Evolutionary conservation across 2,888 invertebrate genomes (phyloP).

Genomic region (Euplexia lucipara): DNA sequence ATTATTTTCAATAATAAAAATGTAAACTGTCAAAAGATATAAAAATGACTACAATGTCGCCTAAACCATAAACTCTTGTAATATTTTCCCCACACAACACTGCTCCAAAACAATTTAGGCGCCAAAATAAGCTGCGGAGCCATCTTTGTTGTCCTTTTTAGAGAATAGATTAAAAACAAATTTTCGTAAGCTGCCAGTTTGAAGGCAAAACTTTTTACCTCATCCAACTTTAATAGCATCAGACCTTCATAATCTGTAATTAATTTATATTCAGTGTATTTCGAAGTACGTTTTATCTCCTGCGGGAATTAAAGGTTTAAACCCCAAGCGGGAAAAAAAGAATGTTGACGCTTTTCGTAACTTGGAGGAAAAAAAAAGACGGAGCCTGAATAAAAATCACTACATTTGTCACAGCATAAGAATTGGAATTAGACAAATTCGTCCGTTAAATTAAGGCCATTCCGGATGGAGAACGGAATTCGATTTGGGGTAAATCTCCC

Average conservation of each 20-base stretch:
- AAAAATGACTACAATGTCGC: too few species aligned
- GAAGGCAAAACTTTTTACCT: slow-evolving; percentile 56
- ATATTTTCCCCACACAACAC: not conserved
- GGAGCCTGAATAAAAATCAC: slow-evolving; percentile 86
- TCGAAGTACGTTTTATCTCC: slow-evolving; percentile 59
- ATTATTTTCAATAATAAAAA: too few species aligned
- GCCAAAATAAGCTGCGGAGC: slow-evolving; percentile 14
- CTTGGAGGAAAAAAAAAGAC: slow-evolving; percentile 70
- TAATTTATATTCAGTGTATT: slow-evolving; percentile 67
- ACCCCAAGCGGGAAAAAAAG: slow-evolving; percentile 59
- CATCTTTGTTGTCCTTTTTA: slow-evolving; percentile 32
- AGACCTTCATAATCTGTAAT: slow-evolving; percentile 64
- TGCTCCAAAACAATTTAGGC: not conserved
- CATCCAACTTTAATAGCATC: slow-evolving; percentile 61
- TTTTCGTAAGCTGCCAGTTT: slow-evolving; percentile 52
- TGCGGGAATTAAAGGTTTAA: slow-evolving; percentile 62
- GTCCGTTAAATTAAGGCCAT: slow-evolving; percentile 90
- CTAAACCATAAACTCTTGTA: not conserved
- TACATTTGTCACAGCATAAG: slow-evolving; percentile 89
- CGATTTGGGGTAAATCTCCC: slow-evolving; percentile 89
- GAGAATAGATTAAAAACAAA: slow-evolving; percentile 50
- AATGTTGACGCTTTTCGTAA: slow-evolving; percentile 65
- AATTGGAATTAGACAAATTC: slow-evolving; percentile 91
- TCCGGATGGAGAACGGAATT: slow-evolving; percentile 84
- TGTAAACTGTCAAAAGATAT: too few species aligned